A percentile compares a stretch with the other conserved stretches of the same genome.
These are phyloP conservation scores for Ditylenchus dipsaci DNA, from an alignment of 1,140 invertebrate species.

Conservation along the genomic window DNA sequence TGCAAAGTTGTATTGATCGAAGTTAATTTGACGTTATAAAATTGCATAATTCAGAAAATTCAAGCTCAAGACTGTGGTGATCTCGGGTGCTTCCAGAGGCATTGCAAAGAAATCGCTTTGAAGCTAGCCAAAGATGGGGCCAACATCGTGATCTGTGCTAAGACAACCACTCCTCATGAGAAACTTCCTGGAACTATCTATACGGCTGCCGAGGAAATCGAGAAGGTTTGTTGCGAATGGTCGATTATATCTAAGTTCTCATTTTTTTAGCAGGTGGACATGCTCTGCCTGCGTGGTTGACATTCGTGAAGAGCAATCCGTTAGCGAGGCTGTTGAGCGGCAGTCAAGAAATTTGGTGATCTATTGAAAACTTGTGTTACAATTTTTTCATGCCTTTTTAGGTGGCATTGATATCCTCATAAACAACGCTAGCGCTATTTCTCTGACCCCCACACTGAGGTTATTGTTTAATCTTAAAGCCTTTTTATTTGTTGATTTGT, in stretches of 20 bases:
- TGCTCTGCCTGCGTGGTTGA: slow-evolving; percentile 88
- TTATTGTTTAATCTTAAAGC: not conserved
- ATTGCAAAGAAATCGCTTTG: slow-evolving; percentile 90
- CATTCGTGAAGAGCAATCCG: slow-evolving; percentile 78
- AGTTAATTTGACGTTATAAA: too few species aligned
- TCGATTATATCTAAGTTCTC: too few species aligned
- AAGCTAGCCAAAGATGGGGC: slow-evolving; percentile 78
- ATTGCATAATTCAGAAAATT: slow-evolving; percentile 66
- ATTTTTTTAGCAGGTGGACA: slow-evolving; percentile 76
- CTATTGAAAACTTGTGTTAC: too few species aligned
- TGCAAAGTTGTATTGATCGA: too few species aligned
- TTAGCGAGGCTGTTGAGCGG: slow-evolving; percentile 75
- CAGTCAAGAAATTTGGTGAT: slow-evolving; percentile 77
- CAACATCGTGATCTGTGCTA: slow-evolving; percentile 56
- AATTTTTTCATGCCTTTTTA: too few species aligned
- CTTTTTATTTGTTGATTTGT: too few species aligned
- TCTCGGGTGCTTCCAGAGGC: slow-evolving; percentile 92
- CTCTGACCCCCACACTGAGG: slow-evolving; percentile 72
- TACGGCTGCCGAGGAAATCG: slow-evolving; percentile 88
- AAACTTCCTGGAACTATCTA: slow-evolving; percentile 96
- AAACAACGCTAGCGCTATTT: slow-evolving; percentile 79
- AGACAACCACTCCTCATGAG: slow-evolving; percentile 68
- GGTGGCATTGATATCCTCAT: slow-evolving; percentile 78
- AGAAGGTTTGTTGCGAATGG: slow-evolving; percentile 44
- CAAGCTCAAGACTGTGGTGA: slow-evolving; percentile 83